Conservation (phyloP, 2,113 vertebrate species). For the Saguinus imperator region DNA sequence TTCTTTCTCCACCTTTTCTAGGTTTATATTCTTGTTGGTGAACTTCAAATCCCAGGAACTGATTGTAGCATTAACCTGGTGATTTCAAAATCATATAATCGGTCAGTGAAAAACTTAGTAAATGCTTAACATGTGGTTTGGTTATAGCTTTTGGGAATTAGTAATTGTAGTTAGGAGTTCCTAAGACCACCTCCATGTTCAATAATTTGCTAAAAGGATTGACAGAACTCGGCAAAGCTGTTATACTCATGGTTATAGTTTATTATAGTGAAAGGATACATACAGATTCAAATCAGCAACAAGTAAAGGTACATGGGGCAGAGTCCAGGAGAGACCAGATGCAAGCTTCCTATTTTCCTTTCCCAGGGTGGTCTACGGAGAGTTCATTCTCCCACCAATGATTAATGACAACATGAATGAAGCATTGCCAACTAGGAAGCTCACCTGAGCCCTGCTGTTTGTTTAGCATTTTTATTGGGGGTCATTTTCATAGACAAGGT, state of each 20-base stretch:
- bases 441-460: background rate
- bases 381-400: background rate
- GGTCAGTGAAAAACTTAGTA: background rate
- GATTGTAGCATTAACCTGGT: background rate
- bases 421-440: background rate
- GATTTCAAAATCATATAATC: constrained; percentile 7
- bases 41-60: background rate
- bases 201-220: background rate
- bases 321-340: background rate
- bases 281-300: constrained; percentile 3
- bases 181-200: background rate
- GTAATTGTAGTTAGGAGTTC: background rate
- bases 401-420: background rate
- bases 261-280: background rate
- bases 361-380: background rate
- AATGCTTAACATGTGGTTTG: background rate
- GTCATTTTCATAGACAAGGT: background rate
- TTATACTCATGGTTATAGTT: background rate
- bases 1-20: background rate
- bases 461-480: background rate
- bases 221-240: background rate
- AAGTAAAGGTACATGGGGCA: background rate
- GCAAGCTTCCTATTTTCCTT: background rate
- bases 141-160: constrained; percentile 24
- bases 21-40: background rate